These are phyloP conservation scores for Gandaritis pyraliata DNA, from an alignment of 2,888 invertebrate genomes.

Conservation along the genomic window DNA sequence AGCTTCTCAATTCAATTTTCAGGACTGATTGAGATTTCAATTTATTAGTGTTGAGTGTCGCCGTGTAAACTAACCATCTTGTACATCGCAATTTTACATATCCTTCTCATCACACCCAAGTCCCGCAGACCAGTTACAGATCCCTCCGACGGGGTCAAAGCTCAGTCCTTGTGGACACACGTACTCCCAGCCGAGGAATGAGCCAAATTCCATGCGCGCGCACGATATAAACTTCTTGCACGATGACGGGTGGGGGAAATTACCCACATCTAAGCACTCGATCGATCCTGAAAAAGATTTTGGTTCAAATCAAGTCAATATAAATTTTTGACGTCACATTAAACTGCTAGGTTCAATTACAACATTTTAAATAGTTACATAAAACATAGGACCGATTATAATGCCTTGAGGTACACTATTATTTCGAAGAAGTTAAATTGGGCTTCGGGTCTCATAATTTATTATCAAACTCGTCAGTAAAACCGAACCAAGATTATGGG, in stretches of 20 bases:
- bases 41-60: too few relatives aligned
- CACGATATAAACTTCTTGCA: conserved; percentile 97
- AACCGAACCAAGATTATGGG: too few relatives aligned
- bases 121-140: conserved; percentile 95
- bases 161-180: conserved; percentile 93
- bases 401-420: conserved; percentile 16
- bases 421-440: neutral
- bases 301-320: neutral
- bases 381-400: conserved; percentile 5
- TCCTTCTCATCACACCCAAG: conserved; percentile 89
- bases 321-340: too few relatives aligned
- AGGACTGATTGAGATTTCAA: too few relatives aligned
- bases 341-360: too few relatives aligned
- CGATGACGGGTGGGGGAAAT: conserved; percentile 95
- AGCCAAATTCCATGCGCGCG: conserved; percentile 90
- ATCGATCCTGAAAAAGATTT: conserved; percentile 84
- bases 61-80: neutral
- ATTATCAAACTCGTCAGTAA: too few relatives aligned
- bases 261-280: conserved; percentile 94
- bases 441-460: too few relatives aligned
- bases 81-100: conserved; percentile 15
- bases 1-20: too few relatives aligned
- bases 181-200: conserved; percentile 93
- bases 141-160: conserved; percentile 95
- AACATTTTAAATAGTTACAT: neutral